phyloP scores from a whole-genome alignment of 2,888 invertebrate genomes.

The Pyrocoelia pectoralis region DNA sequence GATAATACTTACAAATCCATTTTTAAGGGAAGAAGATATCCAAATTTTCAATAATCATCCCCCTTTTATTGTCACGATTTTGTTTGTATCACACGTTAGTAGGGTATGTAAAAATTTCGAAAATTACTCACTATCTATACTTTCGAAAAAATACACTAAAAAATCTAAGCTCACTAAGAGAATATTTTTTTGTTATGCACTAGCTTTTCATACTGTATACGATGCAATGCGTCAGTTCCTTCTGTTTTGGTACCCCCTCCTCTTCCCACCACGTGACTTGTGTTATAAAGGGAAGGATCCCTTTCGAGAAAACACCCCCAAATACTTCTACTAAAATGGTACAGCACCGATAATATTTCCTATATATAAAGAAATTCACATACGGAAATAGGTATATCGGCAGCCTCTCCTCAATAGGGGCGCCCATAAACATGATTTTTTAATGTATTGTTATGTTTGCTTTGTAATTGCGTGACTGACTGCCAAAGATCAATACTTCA shows the following conservation, averaged over 20 bases:
- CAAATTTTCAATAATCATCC: slow-evolving; percentile 19
- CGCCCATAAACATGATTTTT: no score
- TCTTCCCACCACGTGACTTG: slow-evolving; percentile 39
- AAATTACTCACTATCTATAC: slow-evolving; percentile 13
- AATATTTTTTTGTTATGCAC: slow-evolving; percentile 26
- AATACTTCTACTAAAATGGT: slow-evolving; percentile 23
- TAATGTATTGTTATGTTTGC: no score
- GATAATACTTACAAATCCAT: slow-evolving; percentile 30
- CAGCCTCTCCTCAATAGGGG: no score
- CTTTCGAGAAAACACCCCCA: slow-evolving; percentile 31
- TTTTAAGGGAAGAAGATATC: slow-evolving; percentile 21
- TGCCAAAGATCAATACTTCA: no score
- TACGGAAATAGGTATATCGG: no score
- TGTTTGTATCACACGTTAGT: slow-evolving; percentile 7
- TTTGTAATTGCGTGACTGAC: no score
- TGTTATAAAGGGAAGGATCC: slow-evolving; percentile 30
- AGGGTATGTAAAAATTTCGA: slow-evolving; percentile 22
- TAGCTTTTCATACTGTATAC: slow-evolving; percentile 31
- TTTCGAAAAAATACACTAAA: slow-evolving; percentile 11
- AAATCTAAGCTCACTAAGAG: slow-evolving; percentile 14
- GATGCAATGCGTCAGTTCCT: slow-evolving; percentile 43
- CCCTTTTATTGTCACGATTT: slow-evolving; percentile 14
- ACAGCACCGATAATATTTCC: slow-evolving; percentile 19
- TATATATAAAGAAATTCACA: no score
- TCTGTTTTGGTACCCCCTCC: slow-evolving; percentile 41